These are phyloP conservation scores for Tetramorium simillimum DNA, from an alignment of 1,140 invertebrate species.

Conservation along the genomic window DNA sequence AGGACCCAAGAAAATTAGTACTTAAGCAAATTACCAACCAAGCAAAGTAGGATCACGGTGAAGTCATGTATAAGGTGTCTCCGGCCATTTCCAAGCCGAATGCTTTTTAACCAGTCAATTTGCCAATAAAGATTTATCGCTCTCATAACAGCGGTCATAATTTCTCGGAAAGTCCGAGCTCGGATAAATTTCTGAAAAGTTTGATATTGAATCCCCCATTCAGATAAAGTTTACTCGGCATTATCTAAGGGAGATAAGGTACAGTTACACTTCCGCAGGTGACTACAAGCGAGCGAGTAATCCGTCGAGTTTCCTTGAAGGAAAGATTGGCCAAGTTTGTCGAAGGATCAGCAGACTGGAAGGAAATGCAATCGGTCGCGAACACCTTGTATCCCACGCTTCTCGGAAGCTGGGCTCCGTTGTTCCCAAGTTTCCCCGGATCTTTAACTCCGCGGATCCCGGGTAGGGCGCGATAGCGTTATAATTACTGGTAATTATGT, in stretches of 20 bases:
- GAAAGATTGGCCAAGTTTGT: slow-evolving; percentile 43
- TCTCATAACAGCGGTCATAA: too few species aligned
- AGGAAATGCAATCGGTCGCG: slow-evolving; percentile 24
- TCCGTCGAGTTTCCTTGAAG: slow-evolving; percentile 18
- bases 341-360: slow-evolving; percentile 19
- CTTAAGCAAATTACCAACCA: slow-evolving; percentile 43
- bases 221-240: background rate
- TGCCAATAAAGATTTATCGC: background rate
- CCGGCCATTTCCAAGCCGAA: too few species aligned
- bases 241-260: background rate
- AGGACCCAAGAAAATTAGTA: slow-evolving; percentile 47
- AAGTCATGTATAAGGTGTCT: background rate
- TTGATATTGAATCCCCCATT: background rate
- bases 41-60: background rate
- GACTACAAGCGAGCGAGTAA: slow-evolving; percentile 3
- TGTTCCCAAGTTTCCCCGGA: slow-evolving; percentile 15
- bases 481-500: slow-evolving; percentile 47
- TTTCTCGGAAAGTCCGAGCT: background rate
- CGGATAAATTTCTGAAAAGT: background rate
- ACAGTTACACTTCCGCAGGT: background rate
- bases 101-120: background rate
- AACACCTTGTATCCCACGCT: slow-evolving; percentile 30
- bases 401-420: background rate
- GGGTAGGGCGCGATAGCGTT: background rate
- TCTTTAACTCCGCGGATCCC: background rate